phyloP scores from a whole-genome alignment of 2,797 vertebrate genomes.

The Emydoidea blandingii region DNA sequence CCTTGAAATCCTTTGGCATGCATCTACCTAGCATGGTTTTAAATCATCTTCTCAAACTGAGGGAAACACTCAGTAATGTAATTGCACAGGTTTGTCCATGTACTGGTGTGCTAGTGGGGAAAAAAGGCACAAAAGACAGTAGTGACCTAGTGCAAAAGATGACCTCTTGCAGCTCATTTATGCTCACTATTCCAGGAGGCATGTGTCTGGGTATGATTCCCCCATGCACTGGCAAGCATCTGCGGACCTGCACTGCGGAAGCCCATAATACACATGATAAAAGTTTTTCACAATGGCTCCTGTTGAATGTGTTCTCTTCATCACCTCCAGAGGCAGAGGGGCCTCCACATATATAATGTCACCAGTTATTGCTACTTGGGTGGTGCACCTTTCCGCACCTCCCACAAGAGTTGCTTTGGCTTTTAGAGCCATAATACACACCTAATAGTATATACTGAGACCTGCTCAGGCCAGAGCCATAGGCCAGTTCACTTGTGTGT shows the following conservation, averaged over 20 bases:
- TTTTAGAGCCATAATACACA: background rate
- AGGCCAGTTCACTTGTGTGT: no score
- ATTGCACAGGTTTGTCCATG: background rate
- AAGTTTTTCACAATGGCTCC: background rate
- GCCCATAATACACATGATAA: background rate
- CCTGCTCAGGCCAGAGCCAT: no score
- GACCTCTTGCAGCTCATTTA: background rate
- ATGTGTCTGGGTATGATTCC: background rate
- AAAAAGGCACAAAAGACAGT: background rate
- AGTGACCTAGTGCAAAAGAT: background rate
- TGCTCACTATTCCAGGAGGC: background rate
- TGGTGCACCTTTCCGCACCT: background rate
- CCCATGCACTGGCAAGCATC: background rate
- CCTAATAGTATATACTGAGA: background rate
- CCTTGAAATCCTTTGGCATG: background rate
- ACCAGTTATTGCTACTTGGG: background rate
- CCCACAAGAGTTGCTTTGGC: background rate
- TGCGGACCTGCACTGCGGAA: background rate
- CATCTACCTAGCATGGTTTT: background rate
- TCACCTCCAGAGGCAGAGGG: background rate
- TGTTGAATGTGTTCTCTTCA: background rate
- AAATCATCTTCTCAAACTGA: background rate
- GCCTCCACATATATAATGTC: background rate
- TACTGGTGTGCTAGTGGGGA: background rate
- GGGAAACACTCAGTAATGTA: background rate